Base-by-base conservation (phyloP, 2,113 vertebrate species). In the Pachycephala philippinensis region DNA sequence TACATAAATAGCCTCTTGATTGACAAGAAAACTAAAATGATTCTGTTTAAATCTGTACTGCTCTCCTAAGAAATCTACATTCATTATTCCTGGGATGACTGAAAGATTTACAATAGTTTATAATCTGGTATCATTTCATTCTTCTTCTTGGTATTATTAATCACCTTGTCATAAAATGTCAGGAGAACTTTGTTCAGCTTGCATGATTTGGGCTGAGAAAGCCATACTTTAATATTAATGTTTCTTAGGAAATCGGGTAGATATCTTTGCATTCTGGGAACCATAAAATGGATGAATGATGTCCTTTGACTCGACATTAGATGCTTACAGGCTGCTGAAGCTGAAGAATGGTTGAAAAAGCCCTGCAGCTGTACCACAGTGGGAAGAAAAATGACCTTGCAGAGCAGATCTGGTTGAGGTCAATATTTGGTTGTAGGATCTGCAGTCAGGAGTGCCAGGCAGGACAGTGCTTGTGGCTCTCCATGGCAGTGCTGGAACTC, bases 101-200 rank as follows among this genome's bases (percentile, higher is more conserved):
- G 95, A 97, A 95, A 95, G 93, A 96, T 95, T 95, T 96, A 97
- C 94, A 97, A 35, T 90, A 84, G 90, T 82, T 97, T 95, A 93
- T 96, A 94, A 95, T 95, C 95, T 95, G 77, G 92, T 95, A 95
- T 95, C 69, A 76, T 96, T 96, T 96, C 90, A 93, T 96, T 96
- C 94, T 97, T 95, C 92, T 92, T 92, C 77, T 89, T 33, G 84
- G 65, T 95, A 44, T 95, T 96, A 96, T 97, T 97, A 96, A 97
- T 97, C 94, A 95, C 94, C 81, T 93, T 96, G 94, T 95, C 94
- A 93, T 89, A 87, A 95, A 94, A 84, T 4, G 59, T 93, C 94
- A 91, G 77, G 91, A 96, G 93, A 94, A 91, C 86, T 97, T 96
- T 87, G 93, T 96, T 95, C 94, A 83, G 87, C 76, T 90, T 63